A percentile compares a stretch with the other conserved stretches of the same genome.
Evolutionary conservation across 2,888 invertebrate genomes (phyloP).

Genomic region (Muschampia plurimacula): DNA sequence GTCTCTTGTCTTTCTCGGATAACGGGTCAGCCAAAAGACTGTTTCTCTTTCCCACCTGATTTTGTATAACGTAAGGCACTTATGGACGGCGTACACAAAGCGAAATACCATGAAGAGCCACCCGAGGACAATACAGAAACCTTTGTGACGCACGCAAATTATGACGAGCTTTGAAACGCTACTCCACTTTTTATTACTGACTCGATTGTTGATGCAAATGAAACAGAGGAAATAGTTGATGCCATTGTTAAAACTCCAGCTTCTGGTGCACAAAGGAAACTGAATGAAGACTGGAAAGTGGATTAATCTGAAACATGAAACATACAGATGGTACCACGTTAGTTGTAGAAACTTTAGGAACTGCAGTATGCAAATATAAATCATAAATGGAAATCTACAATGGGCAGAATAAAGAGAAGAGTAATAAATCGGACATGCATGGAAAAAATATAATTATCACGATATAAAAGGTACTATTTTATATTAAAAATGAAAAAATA

Average conservation of each 20-base stretch:
- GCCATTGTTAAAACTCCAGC: slow-evolving; percentile 32
- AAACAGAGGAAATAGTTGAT: slow-evolving; percentile 38
- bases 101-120: neutral
- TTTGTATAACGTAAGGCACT: neutral
- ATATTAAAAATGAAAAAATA: neutral
- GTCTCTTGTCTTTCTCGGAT: neutral
- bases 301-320: slow-evolving; percentile 37
- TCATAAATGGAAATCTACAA: neutral
- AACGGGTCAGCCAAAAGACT: neutral
- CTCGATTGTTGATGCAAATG: slow-evolving; percentile 39
- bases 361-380: slow-evolving; percentile 13
- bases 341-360: slow-evolving; percentile 28
- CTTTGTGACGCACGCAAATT: slow-evolving; percentile 32
- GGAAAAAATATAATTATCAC: neutral
- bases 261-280: slow-evolving; percentile 29
- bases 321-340: slow-evolving; percentile 26
- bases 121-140: slow-evolving; percentile 15
- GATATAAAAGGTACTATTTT: neutral
- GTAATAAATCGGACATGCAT: neutral
- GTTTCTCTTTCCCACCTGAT: neutral
- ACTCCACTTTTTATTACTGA: slow-evolving; percentile 32
- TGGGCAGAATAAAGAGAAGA: neutral
- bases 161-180: slow-evolving; percentile 37
- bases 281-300: slow-evolving; percentile 33
- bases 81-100: slow-evolving; percentile 4